These are phyloP conservation scores for Rana temporaria DNA, from an alignment of 2,113 vertebrate species.

Conservation along the genomic window DNA sequence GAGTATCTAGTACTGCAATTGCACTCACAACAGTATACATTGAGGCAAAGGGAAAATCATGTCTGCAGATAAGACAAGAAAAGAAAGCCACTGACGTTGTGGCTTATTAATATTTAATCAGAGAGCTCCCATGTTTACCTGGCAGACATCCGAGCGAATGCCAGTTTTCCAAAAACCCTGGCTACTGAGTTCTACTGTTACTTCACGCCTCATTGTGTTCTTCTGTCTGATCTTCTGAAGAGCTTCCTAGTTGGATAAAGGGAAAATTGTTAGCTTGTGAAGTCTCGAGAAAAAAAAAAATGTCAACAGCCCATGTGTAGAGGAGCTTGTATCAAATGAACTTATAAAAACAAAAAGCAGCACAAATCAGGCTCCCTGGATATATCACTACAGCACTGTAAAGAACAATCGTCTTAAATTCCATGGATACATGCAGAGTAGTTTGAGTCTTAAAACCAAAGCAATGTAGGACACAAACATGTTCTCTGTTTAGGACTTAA, in stretches of 20 bases:
- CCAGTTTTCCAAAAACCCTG: constrained; percentile 99
- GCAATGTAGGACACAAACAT: not conserved
- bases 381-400: not conserved
- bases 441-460: not conserved
- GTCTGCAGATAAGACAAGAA: not conserved
- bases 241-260: constrained; percentile 82
- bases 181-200: constrained; percentile 96
- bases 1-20: not conserved
- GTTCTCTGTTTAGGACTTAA: not conserved
- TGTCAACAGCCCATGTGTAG: not conserved
- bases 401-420: not conserved
- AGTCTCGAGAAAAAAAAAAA: constrained; percentile 2
- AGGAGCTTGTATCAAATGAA: constrained; percentile 6
- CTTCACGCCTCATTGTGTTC: constrained; percentile 98
- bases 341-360: not conserved
- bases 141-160: constrained; percentile 97
- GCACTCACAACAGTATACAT: not conserved
- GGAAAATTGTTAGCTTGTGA: constrained; percentile 35
- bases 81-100: not conserved
- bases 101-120: constrained; percentile 29
- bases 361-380: not conserved
- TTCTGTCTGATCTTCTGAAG: constrained; percentile 99
- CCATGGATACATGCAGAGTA: not conserved
- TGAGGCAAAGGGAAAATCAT: not conserved
- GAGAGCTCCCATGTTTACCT: constrained; percentile 73